Percentiles rank a stretch among this genome's conserved stretches.
Conservation (phyloP, 64 coral and sea anemone species). For the Dendrophyllia cribrosa region DNA sequence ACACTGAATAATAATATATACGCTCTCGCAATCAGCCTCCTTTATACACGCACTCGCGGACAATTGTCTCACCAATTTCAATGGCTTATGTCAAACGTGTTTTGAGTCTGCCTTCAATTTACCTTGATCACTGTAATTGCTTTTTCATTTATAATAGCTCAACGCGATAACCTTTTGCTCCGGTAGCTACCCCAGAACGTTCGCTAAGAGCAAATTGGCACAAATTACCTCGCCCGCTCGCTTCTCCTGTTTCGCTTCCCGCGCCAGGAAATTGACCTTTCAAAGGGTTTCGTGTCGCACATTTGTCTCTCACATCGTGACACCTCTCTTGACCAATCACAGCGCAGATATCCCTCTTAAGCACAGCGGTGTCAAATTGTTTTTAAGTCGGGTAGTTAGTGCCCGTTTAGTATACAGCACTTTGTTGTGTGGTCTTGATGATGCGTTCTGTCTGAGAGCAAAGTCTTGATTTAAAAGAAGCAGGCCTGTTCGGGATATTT, state of each 20-base stretch:
- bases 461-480: background rate
- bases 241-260: constrained; percentile 55
- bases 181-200: constrained; percentile 27
- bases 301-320: background rate
- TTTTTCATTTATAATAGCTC: constrained; percentile 74
- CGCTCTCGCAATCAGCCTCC: background rate
- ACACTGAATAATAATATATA: background rate
- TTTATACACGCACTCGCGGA: background rate
- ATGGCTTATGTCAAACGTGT: constrained; percentile 43
- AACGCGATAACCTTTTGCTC: constrained; percentile 68
- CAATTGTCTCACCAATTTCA: background rate
- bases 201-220: constrained; percentile 3
- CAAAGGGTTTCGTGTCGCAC: constrained; percentile 17
- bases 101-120: constrained; percentile 29
- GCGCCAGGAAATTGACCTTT: constrained; percentile 76
- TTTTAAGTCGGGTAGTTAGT: constrained; percentile 33
- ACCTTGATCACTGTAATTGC: constrained; percentile 54
- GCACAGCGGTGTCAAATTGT: constrained; percentile 67
- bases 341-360: background rate
- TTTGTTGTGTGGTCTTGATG: constrained; percentile 56
- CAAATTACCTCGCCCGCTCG: constrained; percentile 13
- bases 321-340: constrained; percentile 37
- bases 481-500: background rate
- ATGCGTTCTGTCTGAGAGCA: constrained; percentile 21
- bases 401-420: constrained; percentile 6